Evolutionary conservation across 2,888 invertebrate species (phyloP), one percentile per base, ranked within the genome.

Genomic region (Cantharis flavilabris): DNA sequence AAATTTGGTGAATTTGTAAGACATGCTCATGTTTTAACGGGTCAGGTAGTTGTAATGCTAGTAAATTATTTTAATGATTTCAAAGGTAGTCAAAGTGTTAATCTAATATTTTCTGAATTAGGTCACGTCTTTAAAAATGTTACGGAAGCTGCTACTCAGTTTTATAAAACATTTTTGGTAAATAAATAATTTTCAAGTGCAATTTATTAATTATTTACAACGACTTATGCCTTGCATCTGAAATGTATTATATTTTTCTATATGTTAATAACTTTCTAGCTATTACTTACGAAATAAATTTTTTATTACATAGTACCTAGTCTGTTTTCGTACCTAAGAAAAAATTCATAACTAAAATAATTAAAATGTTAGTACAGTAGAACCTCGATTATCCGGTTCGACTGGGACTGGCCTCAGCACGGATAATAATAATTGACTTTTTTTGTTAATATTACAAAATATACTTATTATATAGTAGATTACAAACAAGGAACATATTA

Each of bases 21-120:
- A 18, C 64, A 73, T 65, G 64, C 80, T 4, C 83, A 84, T 76
- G 72, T 78, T n/a, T 80, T 80, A 71, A 83, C 83, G 26, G 83
- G 82, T 33, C 80, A 80, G 70, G 70, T 77, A 70, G 80, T 81
- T 13, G 72, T 76, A 62, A 76, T 77, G 28, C 62, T 73, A 16
- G 73, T 83, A 11, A 71, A 80, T 67, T 81, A 72, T 69, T 71
- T 75, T 10, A 67, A 72, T 30, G 72, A 72, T 28, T 67, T 79
- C 30, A 72, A 71, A n/a, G 30, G 73, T 33, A 78, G 72, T 76
- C 74, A 80, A 26, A 69, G 75, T 18, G 73, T 80, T 64, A 72
- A 78, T 16, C 65, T 76, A 65, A 75, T 76, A 23, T 33, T 76
- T 10, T 76, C 71, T 23, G 78, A 75, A 71, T 14, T 76, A n/a